Evolutionary conservation across 2,113 vertebrate genomes (phyloP).

Genomic region (Thryonomys swinderianus): DNA sequence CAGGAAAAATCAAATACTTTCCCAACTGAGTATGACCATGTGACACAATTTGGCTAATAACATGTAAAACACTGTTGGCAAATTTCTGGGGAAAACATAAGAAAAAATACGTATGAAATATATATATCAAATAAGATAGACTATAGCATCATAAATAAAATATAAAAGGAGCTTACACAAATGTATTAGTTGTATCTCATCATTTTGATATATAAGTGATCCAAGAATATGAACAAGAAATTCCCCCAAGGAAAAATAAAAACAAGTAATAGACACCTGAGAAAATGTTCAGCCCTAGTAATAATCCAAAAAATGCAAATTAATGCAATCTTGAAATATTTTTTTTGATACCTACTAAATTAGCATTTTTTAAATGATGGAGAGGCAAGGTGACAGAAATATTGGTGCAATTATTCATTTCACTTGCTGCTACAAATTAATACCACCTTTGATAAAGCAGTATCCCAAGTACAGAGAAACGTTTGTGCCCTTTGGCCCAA

Average conservation of each 20-base stretch:
- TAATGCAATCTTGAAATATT: constrained; percentile 56
- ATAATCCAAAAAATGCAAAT: constrained; percentile 54
- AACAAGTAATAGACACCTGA: constrained; percentile 41
- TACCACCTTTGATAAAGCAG: constrained; percentile 11
- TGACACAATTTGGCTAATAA: background rate
- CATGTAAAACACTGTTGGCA: background rate
- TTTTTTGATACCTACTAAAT: constrained; percentile 49
- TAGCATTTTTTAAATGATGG: constrained; percentile 27
- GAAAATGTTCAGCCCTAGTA: constrained; percentile 16
- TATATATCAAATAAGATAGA: constrained; percentile 24
- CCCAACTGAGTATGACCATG: background rate
- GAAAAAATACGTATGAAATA: constrained; percentile 38
- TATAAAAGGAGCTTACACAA: constrained; percentile 52
- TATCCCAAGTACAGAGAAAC: background rate
- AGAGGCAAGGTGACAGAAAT: constrained; percentile 25
- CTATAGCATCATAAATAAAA: constrained; percentile 16
- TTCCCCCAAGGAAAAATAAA: constrained; percentile 38
- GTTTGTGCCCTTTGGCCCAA: background rate
- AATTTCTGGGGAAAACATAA: background rate
- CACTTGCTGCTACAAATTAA: background rate
- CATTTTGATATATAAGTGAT: background rate
- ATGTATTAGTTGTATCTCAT: constrained; percentile 59
- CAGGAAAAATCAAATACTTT: background rate
- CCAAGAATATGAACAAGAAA: constrained; percentile 25
- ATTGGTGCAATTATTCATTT: background rate